phyloP scores from a whole-genome alignment of 1,140 invertebrate species.

The Halesus radiatus region DNA sequence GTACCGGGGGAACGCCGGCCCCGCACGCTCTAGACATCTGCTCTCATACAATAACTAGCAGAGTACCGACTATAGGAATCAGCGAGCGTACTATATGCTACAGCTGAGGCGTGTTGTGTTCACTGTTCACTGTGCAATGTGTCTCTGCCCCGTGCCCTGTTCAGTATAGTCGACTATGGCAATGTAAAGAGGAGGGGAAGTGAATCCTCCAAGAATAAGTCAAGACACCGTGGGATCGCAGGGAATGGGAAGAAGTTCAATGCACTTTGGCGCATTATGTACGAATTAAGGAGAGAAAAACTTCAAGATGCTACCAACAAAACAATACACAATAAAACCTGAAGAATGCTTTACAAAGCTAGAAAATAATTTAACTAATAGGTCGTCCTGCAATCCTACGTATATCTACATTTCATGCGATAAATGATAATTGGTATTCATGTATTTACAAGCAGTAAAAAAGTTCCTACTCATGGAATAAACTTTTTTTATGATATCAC shows the following conservation, averaged over 20 bases:
- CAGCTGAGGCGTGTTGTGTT: background rate
- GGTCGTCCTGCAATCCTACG: too few relatives aligned
- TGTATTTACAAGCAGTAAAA: too few relatives aligned
- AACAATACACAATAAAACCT: too few relatives aligned
- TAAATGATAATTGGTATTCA: too few relatives aligned
- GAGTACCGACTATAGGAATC: background rate
- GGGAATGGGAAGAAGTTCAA: slow-evolving; percentile 28
- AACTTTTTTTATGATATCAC: too few relatives aligned
- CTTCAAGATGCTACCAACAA: background rate
- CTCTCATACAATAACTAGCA: slow-evolving; percentile 15
- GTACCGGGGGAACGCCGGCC: background rate
- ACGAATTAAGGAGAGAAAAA: slow-evolving; percentile 2
- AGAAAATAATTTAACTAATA: too few relatives aligned
- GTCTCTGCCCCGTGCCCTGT: too few relatives aligned
- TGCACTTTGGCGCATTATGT: slow-evolving; percentile 9
- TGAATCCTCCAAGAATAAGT: slow-evolving; percentile 31
- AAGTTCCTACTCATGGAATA: too few relatives aligned
- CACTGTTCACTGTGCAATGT: background rate
- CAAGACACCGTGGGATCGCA: slow-evolving; percentile 21
- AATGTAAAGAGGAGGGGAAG: background rate
- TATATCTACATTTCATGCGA: too few relatives aligned
- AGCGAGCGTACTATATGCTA: background rate
- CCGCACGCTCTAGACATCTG: slow-evolving; percentile 19
- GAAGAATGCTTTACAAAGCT: too few relatives aligned
- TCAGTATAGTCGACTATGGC: background rate